Evolutionary conservation across 2,113 vertebrate species (phyloP), one percentile per base, ranked within the genome.

Genomic region (Poeciliopsis retropinna): DNA sequence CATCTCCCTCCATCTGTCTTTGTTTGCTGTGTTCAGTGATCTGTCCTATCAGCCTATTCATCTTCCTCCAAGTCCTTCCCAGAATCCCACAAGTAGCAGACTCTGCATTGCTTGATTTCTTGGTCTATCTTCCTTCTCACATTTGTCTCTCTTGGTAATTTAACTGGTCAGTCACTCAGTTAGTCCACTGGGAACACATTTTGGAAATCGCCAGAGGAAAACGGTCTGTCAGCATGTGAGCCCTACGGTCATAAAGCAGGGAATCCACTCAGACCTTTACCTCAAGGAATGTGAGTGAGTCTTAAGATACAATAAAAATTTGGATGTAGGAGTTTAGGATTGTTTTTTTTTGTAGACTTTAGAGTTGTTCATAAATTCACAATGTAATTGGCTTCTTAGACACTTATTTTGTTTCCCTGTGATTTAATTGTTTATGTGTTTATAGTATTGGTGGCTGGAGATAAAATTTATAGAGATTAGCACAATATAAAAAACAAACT

Each of bases 11-110:
- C 85, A 92, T 95, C 90, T 90, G 88, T 93, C 93, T 92, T 87
- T 85, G 86, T 93, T 94, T 88, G 86, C 81, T 29, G 77, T 80
- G 88, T 81, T 87, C 88, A 87, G 83, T 86, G 78, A 92, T 91
- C 90, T 91, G 90, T 91, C 88, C 51, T 75, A 88, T 92, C 92
- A 89, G 84, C 86, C 87, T 76, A 91, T 94, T 91, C 79, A 85
- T 92, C 93, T 91, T 85, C 75, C 85, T 76, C 71, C 73, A 70
- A 57, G 71, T 77, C 83, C 64, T 82, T 85, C 80, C 81, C 72
- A 60, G 75, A 76, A 67, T 84, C 86, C 66, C 75, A 68, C 60
- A 71, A 57, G 27, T 75, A 75, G 64, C 76, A 65, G 29, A 34
- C 39, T 82, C 76, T 73, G 66, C n/a, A 57, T 80, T 44, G 72